phyloP scores from a whole-genome alignment of 2,797 vertebrate genomes.

The Halcyon chelicuti region DNA sequence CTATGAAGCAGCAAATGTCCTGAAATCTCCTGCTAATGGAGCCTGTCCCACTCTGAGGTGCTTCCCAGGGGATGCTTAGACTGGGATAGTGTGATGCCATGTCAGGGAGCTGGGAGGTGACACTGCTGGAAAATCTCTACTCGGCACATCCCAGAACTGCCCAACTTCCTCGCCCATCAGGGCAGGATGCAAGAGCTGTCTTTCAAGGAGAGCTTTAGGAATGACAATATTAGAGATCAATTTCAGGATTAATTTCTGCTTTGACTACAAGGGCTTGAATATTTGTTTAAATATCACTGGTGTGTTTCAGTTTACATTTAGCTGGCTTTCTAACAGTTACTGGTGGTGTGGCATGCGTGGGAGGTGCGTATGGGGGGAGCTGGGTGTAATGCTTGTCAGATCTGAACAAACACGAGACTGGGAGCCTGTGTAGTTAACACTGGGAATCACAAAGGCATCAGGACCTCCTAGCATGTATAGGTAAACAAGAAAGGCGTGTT shows the following conservation, averaged over 20 bases:
- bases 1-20: background rate
- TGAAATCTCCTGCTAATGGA: background rate
- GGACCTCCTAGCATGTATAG: background rate
- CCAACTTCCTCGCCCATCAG: background rate
- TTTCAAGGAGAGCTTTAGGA: background rate
- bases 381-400: background rate
- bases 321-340: background rate
- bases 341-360: background rate
- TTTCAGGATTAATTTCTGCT: background rate
- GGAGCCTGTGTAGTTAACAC: background rate
- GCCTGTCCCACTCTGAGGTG: background rate
- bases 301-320: background rate
- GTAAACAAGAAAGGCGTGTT: background rate
- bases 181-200: background rate
- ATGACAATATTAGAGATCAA: background rate
- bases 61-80: background rate
- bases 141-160: background rate
- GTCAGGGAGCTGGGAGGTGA: background rate
- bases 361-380: fast-evolving
- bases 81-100: background rate
- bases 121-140: background rate
- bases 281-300: background rate
- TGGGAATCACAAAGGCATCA: background rate
- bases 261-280: background rate
- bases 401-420: background rate